Evolutionary conservation across 2,797 vertebrate genomes (phyloP).

Genomic region (Mormyrops attenuatus): DNA sequence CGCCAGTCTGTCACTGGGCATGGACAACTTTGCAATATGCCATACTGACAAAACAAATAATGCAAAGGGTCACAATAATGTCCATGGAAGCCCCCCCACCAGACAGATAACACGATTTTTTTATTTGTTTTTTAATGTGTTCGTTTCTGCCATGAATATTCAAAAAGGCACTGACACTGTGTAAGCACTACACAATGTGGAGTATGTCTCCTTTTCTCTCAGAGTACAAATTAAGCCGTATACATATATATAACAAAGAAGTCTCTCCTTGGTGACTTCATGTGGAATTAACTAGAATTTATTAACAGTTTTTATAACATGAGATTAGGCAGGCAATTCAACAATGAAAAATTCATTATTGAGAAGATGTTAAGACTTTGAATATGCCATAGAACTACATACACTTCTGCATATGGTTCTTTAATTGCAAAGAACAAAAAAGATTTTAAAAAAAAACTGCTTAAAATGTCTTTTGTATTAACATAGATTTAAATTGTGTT

Average conservation of each 20-base stretch:
- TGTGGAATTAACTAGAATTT: slow-evolving; percentile 79
- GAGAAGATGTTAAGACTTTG: slow-evolving; percentile 29
- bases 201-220: slow-evolving; percentile 52
- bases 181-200: slow-evolving; percentile 11
- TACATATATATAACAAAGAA: slow-evolving; percentile 70
- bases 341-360: slow-evolving; percentile 66
- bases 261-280: slow-evolving; percentile 60
- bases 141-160: not conserved
- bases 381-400: not conserved
- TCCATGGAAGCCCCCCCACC: not conserved
- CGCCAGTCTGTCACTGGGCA: not conserved
- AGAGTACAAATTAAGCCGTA: slow-evolving; percentile 44
- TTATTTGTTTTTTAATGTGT: not conserved
- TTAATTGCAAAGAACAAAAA: not conserved
- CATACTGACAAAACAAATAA: not conserved
- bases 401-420: not conserved
- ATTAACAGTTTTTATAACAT: slow-evolving; percentile 67
- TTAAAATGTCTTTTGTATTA: not conserved
- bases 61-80: not conserved
- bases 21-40: not conserved
- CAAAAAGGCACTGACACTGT: not conserved
- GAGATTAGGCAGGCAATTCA: slow-evolving; percentile 70
- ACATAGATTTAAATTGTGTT: not conserved
- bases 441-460: not conserved
- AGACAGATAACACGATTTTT: not conserved